A percentile compares a stretch with the other conserved stretches of the same genome.
These are phyloP conservation scores for Virgularia gustaviana DNA, from an alignment of 92 coral and sea anemone species.

Conservation along the genomic window DNA sequence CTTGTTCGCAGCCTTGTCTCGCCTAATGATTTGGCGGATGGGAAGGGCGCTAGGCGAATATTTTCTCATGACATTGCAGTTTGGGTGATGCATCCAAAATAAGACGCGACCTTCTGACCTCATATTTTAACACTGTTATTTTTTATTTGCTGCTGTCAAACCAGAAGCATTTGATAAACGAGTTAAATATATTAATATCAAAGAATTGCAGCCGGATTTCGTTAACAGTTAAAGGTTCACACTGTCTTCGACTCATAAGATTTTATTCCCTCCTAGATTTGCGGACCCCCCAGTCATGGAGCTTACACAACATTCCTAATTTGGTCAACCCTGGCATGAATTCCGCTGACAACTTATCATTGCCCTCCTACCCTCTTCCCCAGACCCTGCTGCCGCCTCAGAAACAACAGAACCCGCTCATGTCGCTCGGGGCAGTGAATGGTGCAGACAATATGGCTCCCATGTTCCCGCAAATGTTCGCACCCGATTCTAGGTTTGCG, in stretches of 20 bases:
- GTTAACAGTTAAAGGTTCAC: neutral
- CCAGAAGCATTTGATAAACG: neutral
- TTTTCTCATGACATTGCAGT: too few species aligned
- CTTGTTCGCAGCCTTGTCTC: too few species aligned
- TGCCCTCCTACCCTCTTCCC: constrained; percentile 9
- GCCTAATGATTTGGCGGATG: too few species aligned
- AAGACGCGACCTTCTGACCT: too few species aligned
- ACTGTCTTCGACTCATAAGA: neutral
- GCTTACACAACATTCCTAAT: constrained; percentile 26
- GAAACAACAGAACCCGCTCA: constrained; percentile 13
- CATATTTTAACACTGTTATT: too few species aligned
- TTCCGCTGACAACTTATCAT: neutral
- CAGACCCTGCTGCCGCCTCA: constrained; percentile 21
- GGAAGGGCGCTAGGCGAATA: too few species aligned
- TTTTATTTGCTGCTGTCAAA: neutral
- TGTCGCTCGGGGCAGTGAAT: constrained; percentile 11
- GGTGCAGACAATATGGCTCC: constrained; percentile 29
- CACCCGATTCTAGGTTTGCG: constrained; percentile 18
- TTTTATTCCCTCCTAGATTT: constrained; percentile 9
- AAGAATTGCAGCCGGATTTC: too few species aligned
- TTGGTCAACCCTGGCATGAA: constrained; percentile 30
- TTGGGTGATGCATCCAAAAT: too few species aligned
- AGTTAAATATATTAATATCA: too few species aligned
- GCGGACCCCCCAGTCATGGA: constrained; percentile 32
- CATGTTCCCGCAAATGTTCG: constrained; percentile 32